Evolutionary conservation across 2,888 invertebrate species (phyloP).

Genomic region (Drosophila pseudotakahashii): DNA sequence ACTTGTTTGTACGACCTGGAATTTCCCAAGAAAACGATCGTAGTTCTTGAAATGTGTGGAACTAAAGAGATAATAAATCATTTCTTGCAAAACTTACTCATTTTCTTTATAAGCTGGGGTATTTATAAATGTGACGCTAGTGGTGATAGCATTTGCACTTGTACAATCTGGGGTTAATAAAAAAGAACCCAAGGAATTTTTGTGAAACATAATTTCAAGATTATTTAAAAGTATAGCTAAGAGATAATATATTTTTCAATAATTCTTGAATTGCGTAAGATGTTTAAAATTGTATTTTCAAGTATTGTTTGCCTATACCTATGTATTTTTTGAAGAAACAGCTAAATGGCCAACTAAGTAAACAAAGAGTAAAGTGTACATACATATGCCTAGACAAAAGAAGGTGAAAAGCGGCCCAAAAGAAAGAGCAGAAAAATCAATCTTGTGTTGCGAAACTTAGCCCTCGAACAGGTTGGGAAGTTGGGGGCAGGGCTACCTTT

Average conservation of each 20-base stretch:
- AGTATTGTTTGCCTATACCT: conserved; percentile 10
- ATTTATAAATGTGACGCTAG: neutral
- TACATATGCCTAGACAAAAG: no score
- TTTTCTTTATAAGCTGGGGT: neutral
- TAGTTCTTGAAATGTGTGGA: conserved; percentile 8
- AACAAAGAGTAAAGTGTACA: conserved; percentile 1
- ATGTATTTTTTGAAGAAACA: neutral
- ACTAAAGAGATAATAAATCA: neutral
- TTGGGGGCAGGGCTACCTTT: conserved; percentile 27
- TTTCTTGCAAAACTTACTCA: neutral
- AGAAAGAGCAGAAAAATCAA: conserved; percentile 1
- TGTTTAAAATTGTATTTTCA: neutral
- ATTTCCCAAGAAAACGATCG: conserved; percentile 32
- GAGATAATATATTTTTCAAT: neutral
- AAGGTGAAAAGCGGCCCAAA: neutral
- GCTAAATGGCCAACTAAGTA: neutral
- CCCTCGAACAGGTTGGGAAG: conserved; percentile 6
- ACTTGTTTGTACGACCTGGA: conserved; percentile 43
- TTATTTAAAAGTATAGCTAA: no score
- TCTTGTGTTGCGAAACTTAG: conserved; percentile 10
- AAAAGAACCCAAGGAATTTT: no score
- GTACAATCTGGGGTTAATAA: neutral
- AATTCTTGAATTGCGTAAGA: no score
- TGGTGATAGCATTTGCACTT: neutral
- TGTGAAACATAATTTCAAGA: no score